Percentiles rank a stretch among this genome's conserved stretches.
phyloP scores from a whole-genome alignment of 2,888 invertebrate genomes.

The Synanthedon vespiformis region DNA sequence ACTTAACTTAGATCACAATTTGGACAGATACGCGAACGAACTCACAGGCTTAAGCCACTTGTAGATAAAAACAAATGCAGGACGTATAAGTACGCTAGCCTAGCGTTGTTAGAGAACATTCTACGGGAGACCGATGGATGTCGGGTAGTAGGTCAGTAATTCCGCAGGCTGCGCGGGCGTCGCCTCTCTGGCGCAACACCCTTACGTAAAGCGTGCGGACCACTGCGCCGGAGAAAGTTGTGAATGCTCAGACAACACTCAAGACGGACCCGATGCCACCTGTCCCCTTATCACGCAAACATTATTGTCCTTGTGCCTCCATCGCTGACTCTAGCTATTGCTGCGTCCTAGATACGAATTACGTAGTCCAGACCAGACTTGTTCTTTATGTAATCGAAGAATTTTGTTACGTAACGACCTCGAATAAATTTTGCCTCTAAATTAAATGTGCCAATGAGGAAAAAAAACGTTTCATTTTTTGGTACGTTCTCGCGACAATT shows the following conservation, averaged over 20 bases:
- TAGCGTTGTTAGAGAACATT: slow-evolving; percentile 34
- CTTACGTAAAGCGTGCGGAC: slow-evolving; percentile 58
- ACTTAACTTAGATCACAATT: too few relatives aligned
- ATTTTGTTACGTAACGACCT: background rate
- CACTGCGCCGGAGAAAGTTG: slow-evolving; percentile 52
- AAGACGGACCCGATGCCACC: background rate
- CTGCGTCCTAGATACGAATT: background rate
- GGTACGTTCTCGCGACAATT: too few relatives aligned
- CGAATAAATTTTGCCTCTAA: background rate
- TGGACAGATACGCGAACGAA: too few relatives aligned
- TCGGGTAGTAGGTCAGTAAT: slow-evolving; percentile 40
- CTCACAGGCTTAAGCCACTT: too few relatives aligned
- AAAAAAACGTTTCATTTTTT: too few relatives aligned
- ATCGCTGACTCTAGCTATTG: background rate
- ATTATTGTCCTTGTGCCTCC: background rate
- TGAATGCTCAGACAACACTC: slow-evolving; percentile 24
- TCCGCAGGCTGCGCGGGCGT: slow-evolving; percentile 50
- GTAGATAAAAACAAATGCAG: slow-evolving; percentile 3
- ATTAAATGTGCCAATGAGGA: background rate
- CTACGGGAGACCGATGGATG: slow-evolving; percentile 13
- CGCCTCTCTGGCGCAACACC: slow-evolving; percentile 58
- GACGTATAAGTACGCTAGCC: slow-evolving; percentile 8
- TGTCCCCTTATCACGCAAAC: background rate
- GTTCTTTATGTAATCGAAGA: background rate
- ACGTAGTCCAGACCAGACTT: background rate